These are phyloP conservation scores for Poliocrania exsul DNA, from an alignment of 2,797 vertebrate species.

Conservation along the genomic window DNA sequence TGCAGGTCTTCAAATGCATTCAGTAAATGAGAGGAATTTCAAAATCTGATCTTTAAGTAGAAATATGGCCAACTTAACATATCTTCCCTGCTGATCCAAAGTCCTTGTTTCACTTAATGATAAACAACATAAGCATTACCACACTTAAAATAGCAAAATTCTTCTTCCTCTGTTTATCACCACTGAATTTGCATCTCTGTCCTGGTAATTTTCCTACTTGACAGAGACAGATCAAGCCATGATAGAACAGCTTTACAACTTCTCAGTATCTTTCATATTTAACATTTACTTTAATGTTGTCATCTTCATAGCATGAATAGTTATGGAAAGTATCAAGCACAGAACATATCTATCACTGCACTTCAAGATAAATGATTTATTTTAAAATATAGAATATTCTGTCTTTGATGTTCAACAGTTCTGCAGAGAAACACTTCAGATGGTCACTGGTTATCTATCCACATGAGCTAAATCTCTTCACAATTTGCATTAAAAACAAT, in stretches of 20 bases:
- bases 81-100: not conserved
- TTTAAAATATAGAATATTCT: slow-evolving; percentile 47
- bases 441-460: slow-evolving; percentile 53
- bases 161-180: slow-evolving; percentile 18
- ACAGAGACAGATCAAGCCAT: not conserved
- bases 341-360: not conserved
- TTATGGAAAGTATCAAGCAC: slow-evolving; percentile 4
- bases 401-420: slow-evolving; percentile 62
- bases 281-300: slow-evolving; percentile 31
- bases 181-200: not conserved
- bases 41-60: not conserved
- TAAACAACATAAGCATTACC: not conserved
- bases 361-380: slow-evolving; percentile 56
- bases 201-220: slow-evolving; percentile 14
- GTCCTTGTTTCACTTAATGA: not conserved
- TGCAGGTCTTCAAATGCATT: not conserved
- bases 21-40: not conserved
- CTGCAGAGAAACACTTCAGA: slow-evolving; percentile 26
- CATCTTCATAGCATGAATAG: not conserved
- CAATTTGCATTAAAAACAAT: slow-evolving; percentile 57
- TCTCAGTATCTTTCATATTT: slow-evolving; percentile 16
- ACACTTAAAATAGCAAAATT: not conserved
- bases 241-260: not conserved
- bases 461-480: slow-evolving; percentile 25
- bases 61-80: not conserved